Conservation (phyloP, 2,113 vertebrate genomes). For the Osmerus mordax region DNA sequence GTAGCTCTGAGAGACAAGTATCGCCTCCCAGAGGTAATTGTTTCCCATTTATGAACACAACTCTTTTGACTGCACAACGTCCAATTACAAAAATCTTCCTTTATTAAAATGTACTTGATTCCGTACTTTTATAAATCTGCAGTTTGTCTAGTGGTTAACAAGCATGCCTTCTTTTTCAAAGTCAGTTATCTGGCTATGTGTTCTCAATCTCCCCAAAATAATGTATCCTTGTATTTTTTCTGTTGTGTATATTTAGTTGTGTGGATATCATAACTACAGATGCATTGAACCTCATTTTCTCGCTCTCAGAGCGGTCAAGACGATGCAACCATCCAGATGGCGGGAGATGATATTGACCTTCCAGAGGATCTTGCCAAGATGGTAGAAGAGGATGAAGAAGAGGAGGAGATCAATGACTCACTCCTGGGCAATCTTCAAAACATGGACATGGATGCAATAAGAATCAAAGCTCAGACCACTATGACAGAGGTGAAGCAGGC, state of each 20-base stretch:
- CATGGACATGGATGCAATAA: slow-evolving; percentile 57
- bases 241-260: not conserved
- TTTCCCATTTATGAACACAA: too few relatives aligned
- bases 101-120: too few relatives aligned
- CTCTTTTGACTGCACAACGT: not conserved
- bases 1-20: slow-evolving; percentile 72
- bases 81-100: not conserved
- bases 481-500: slow-evolving; percentile 52
- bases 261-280: not conserved
- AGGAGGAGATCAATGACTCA: slow-evolving; percentile 61
- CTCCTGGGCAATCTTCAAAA: slow-evolving; percentile 61
- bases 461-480: slow-evolving; percentile 58
- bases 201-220: not conserved
- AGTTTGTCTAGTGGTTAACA: too few relatives aligned
- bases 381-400: slow-evolving; percentile 70
- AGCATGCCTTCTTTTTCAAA: not conserved
- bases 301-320: slow-evolving; percentile 68
- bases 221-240: not conserved
- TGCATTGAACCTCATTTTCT: not conserved
- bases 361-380: slow-evolving; percentile 70
- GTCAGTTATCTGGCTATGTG: not conserved
- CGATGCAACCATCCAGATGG: slow-evolving; percentile 66
- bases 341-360: slow-evolving; percentile 61
- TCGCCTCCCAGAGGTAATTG: slow-evolving; percentile 68
- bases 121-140: too few relatives aligned